These are phyloP conservation scores for Ochotona princeps DNA, from an alignment of 2,113 vertebrate species.

Conservation along the genomic window DNA sequence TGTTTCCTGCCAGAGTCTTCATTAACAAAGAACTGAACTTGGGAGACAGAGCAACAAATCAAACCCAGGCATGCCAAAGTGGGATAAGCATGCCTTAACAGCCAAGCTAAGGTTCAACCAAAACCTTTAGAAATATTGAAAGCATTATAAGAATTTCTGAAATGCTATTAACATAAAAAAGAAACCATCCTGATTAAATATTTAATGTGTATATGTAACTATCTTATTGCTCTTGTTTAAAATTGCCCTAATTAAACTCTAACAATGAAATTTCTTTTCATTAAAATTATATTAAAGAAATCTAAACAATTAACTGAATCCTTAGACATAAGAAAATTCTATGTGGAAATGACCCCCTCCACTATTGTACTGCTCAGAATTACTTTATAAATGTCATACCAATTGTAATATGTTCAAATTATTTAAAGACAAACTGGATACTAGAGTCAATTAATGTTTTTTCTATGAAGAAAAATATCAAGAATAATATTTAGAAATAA, in stretches of 20 bases:
- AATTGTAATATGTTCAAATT: background rate
- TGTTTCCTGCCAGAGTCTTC: too few relatives aligned
- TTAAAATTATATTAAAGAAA: conserved; percentile 2
- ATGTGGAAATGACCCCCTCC: background rate
- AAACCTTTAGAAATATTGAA: background rate
- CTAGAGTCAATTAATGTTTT: conserved; percentile 26
- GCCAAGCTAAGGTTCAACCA: too few relatives aligned
- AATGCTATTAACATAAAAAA: background rate
- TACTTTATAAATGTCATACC: background rate
- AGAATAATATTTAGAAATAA: conserved; percentile 57
- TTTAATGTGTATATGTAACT: background rate
- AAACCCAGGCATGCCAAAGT: too few relatives aligned
- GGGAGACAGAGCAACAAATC: too few relatives aligned
- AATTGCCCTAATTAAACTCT: background rate
- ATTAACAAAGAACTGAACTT: too few relatives aligned
- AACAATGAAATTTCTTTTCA: background rate
- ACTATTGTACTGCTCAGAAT: background rate
- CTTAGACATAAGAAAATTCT: background rate
- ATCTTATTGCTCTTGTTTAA: background rate
- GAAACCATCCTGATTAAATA: background rate
- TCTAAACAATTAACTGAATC: background rate
- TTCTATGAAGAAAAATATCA: conserved; percentile 9
- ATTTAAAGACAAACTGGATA: background rate
- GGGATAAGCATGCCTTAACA: too few relatives aligned
- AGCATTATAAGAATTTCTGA: background rate